phyloP scores from a whole-genome alignment of 2,888 invertebrate genomes.

The Melipona bicolor region DNA sequence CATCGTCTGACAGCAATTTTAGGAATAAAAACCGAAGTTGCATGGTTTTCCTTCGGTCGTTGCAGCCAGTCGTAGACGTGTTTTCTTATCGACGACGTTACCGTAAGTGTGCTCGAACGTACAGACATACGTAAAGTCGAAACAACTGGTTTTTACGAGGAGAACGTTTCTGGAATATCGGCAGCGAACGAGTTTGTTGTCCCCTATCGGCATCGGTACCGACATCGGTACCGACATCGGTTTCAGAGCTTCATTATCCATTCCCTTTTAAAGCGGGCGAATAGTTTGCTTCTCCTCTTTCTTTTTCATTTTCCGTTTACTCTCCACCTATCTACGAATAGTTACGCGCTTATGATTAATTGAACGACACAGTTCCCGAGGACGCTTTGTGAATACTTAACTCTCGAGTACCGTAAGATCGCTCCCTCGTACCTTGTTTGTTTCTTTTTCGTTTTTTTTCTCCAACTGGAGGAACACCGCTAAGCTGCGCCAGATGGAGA shows the following conservation, averaged over 20 bases:
- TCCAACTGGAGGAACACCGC: background rate
- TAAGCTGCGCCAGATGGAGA: background rate
- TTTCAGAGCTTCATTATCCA: constrained; percentile 60
- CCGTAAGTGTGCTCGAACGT: constrained; percentile 29
- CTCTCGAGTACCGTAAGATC: background rate
- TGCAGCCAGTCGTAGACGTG: constrained; percentile 31
- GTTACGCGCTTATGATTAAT: constrained; percentile 33
- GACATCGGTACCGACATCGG: constrained; percentile 28
- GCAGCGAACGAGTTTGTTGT: constrained; percentile 40
- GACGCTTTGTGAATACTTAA: background rate
- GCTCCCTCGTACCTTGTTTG: background rate
- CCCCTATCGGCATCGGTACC: background rate
- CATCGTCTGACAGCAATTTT: background rate
- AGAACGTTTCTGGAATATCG: constrained; percentile 69
- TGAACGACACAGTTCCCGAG: constrained; percentile 7
- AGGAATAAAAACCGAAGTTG: background rate
- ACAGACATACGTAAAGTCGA: constrained; percentile 67
- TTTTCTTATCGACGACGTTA: constrained; percentile 4
- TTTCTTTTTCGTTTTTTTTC: background rate
- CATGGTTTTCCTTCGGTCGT: constrained; percentile 20
- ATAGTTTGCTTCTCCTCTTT: no score
- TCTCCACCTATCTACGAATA: constrained; percentile 7
- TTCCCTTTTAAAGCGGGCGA: constrained; percentile 37
- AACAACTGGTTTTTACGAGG: constrained; percentile 76
- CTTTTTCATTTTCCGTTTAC: constrained; percentile 13